Evolutionary conservation across 2,888 invertebrate species (phyloP), one percentile per base, ranked within the genome.

Genomic region (Tachina grossa): DNA sequence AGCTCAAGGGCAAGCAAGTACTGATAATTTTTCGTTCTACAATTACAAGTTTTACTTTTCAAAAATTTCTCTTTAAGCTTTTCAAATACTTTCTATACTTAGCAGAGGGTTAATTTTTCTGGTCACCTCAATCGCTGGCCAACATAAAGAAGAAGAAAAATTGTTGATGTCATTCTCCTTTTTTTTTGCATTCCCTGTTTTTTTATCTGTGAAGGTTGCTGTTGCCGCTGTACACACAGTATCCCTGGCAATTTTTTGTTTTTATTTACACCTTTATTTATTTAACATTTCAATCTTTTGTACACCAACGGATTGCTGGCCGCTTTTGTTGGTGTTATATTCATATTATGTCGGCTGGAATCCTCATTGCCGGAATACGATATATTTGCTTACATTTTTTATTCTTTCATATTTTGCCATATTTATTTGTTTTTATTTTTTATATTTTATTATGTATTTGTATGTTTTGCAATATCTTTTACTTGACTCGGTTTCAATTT

Each of bases 281-380:
- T 91, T 91, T 91, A 90, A 89, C 90, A 91, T 91, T 91, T 91
- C 92, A 91, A 91, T 91, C 89, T 90, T 91, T 89, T 89, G 88
- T 88, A 88, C 89, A 74, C 79, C 79, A 85, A 71, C 80, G 81
- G 71, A 53, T 78, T 83, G 78, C 75, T 81, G 61, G 68, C 53
- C 68, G 75, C 59, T 75, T 47, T 76, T 47, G 82, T 83, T 65
- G 41, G 68, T 81, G 77, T 63, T 66, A 49, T 75, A 80, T 78
- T 19, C 31, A 68, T 77, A 49, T 79, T 71, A 55, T 47, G 69
- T 63, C 31, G 61, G 31, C 78, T 76, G 63, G 14, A 49, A 41
- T 57, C 53, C 65, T 66, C 51, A 72, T 43, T 72, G 59, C 65
- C 31, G 39, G 57, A 19, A 49, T 41, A 59, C 41, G 47, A 59